Conservation (phyloP, 2,888 invertebrate genomes). For the Tryphoninae sp. region DNA sequence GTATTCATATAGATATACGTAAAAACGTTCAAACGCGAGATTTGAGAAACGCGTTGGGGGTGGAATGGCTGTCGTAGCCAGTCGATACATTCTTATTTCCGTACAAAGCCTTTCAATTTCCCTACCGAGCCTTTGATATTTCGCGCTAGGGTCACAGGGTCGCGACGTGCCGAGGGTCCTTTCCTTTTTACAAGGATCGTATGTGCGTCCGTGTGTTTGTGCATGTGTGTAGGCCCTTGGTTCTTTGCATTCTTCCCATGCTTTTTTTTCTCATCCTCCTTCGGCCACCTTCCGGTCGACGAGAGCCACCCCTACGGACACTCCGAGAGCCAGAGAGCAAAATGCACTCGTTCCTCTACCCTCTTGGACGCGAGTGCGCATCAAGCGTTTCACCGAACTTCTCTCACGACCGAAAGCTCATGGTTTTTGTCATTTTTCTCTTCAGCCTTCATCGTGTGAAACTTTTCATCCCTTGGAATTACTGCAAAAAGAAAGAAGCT, state of each 20-base stretch:
- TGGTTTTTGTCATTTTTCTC: conserved; percentile 47
- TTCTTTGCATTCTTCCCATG: conserved; percentile 58
- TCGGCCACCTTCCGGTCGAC: conserved; percentile 60
- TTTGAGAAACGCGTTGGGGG: conserved; percentile 70
- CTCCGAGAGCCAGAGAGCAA: conserved; percentile 43
- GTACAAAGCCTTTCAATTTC: conserved; percentile 80
- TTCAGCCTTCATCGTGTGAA: neutral
- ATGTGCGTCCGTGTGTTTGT: neutral
- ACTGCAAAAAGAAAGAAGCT: too few species aligned
- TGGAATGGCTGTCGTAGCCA: conserved; percentile 73
- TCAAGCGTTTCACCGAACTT: conserved; percentile 48
- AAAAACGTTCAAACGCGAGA: conserved; percentile 69
- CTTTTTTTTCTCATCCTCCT: conserved; percentile 52
- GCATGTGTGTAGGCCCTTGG: conserved; percentile 27
- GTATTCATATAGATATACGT: conserved; percentile 37
- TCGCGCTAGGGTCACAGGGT: conserved; percentile 69
- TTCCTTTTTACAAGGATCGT: conserved; percentile 11
- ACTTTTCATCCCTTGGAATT: neutral
- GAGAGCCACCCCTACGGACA: conserved; percentile 61
- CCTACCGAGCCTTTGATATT: conserved; percentile 78
- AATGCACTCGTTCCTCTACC: conserved; percentile 56
- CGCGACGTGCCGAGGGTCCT: conserved; percentile 66
- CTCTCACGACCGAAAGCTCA: conserved; percentile 41
- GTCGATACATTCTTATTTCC: conserved; percentile 79
- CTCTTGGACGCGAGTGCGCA: conserved; percentile 50